A percentile compares a stretch with the other conserved stretches of the same genome.
Conservation (phyloP, 2,888 invertebrate genomes). For the Tenthredo amoena region DNA sequence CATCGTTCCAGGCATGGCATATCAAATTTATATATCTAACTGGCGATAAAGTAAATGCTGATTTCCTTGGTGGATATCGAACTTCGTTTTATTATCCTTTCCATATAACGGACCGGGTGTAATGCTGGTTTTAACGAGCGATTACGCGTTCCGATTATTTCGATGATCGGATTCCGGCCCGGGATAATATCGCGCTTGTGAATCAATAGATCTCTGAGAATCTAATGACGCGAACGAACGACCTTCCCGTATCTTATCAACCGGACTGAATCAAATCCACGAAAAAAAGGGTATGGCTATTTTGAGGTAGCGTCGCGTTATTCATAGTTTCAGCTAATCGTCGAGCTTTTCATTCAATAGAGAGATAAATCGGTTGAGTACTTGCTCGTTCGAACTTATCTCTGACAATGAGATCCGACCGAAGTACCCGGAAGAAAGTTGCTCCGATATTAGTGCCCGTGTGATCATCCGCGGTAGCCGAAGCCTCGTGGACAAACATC, state of each 20-base stretch:
- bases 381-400: background rate
- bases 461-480: background rate
- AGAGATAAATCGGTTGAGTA: background rate
- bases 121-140: background rate
- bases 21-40: background rate
- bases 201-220: conserved; percentile 8
- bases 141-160: conserved; percentile 15
- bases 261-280: background rate
- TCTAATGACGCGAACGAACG: conserved; percentile 1
- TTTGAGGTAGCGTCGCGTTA: background rate
- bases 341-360: background rate
- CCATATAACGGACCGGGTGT: background rate
- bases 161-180: background rate
- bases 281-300: background rate
- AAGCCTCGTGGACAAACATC: conserved; percentile 2
- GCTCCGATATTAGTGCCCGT: background rate
- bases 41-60: background rate
- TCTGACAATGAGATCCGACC: background rate
- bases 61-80: background rate
- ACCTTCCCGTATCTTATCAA: conserved; percentile 45
- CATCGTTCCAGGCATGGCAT: background rate
- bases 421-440: background rate
- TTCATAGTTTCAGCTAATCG: background rate
- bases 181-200: background rate
- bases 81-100: background rate